phyloP scores from a whole-genome alignment of 1,140 invertebrate genomes.

The Drosophila kohkoa region DNA sequence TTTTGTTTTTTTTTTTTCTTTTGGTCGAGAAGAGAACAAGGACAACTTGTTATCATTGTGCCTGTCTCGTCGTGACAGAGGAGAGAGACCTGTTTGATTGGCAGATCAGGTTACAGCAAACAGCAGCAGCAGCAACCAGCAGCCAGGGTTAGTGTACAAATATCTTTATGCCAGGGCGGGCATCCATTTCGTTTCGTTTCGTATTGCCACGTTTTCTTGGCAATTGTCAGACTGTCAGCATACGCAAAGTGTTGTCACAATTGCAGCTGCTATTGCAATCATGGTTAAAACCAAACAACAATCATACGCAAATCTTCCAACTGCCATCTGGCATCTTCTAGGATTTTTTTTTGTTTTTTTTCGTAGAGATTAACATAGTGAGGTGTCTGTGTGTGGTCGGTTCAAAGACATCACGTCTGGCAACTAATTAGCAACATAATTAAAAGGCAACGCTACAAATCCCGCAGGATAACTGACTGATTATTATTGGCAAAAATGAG shows the following conservation, averaged over 20 bases:
- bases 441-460: constrained; percentile 66
- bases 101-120: constrained; percentile 69
- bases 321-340: neutral
- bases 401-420: constrained; percentile 57
- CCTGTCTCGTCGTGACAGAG: constrained; percentile 46
- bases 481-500: constrained; percentile 63
- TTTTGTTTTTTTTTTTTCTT: neutral
- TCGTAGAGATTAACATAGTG: neutral
- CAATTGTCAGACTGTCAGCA: constrained; percentile 49
- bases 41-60: constrained; percentile 78
- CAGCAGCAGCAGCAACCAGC: constrained; percentile 30
- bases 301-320: neutral
- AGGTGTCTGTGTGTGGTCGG: neutral
- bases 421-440: constrained; percentile 75
- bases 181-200: constrained; percentile 35
- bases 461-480: constrained; percentile 67
- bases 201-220: constrained; percentile 46
- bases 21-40: constrained; percentile 24
- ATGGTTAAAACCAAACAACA: constrained; percentile 7
- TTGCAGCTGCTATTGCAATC: constrained; percentile 28
- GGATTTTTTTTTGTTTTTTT: neutral
- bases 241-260: constrained; percentile 50
- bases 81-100: constrained; percentile 58
- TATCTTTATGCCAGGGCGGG: constrained; percentile 42
- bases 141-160: constrained; percentile 12